A percentile compares a stretch with the other conserved stretches of the same genome.
Conservation (phyloP, 2,113 vertebrate genomes). For the Noturus placidus region DNA sequence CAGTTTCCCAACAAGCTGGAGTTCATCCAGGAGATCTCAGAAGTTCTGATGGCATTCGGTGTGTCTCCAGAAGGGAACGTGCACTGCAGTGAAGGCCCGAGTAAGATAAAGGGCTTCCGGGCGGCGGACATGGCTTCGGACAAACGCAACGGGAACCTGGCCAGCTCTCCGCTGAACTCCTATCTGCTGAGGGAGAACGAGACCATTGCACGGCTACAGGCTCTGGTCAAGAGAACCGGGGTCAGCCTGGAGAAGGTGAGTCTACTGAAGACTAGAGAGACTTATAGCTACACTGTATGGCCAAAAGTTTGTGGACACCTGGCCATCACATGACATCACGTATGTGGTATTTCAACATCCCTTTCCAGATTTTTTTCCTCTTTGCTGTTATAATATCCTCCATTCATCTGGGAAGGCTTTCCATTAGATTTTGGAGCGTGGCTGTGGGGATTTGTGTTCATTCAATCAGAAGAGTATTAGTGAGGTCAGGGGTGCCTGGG, state of each 20-base stretch:
- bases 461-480: background rate
- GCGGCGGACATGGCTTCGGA: constrained; percentile 85
- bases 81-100: constrained; percentile 82
- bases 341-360: background rate
- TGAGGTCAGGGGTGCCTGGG: background rate
- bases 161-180: constrained; percentile 85
- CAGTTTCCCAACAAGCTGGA: constrained; percentile 98
- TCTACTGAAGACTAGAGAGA: background rate
- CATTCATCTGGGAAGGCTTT: background rate
- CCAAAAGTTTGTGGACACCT: background rate
- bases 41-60: constrained; percentile 89
- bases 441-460: background rate
- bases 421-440: background rate
- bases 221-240: constrained; percentile 94
- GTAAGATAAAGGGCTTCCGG: constrained; percentile 81
- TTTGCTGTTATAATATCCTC: background rate
- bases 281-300: background rate
- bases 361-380: background rate
- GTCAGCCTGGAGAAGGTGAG: constrained; percentile 93
- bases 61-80: constrained; percentile 89
- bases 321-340: background rate
- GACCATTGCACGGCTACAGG: constrained; percentile 92
- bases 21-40: constrained; percentile 96
- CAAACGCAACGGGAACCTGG: constrained; percentile 94
- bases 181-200: constrained; percentile 94